These are phyloP conservation scores for Drosophila repleta DNA, from an alignment of 1,140 invertebrate genomes.

Conservation along the genomic window DNA sequence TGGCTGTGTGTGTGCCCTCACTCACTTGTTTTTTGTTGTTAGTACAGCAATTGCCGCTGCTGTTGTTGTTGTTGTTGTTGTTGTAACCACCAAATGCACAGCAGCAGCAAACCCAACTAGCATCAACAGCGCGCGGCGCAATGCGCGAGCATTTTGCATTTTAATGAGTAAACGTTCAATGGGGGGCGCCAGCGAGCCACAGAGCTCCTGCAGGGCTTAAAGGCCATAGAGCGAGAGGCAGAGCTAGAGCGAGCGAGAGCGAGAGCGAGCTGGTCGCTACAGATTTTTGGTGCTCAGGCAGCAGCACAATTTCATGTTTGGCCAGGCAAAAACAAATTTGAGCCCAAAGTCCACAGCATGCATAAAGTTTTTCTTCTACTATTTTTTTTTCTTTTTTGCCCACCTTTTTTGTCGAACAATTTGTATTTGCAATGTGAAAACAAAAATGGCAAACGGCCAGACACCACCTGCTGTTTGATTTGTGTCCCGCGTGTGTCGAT, in stretches of 20 bases:
- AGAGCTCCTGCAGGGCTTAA: background rate
- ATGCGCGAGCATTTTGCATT: constrained; percentile 69
- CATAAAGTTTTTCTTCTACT: constrained; percentile 14
- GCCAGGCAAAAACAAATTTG: constrained; percentile 48
- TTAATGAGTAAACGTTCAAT: constrained; percentile 70
- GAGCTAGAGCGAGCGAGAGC: too few relatives aligned
- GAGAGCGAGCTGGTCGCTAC: too few relatives aligned
- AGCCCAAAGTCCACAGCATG: constrained; percentile 28
- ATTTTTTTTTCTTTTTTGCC: background rate
- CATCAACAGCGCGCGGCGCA: constrained; percentile 22
- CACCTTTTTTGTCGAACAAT: constrained; percentile 50
- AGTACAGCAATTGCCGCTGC: too few relatives aligned
- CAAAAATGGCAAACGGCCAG: constrained; percentile 63
- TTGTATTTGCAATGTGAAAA: constrained; percentile 77
- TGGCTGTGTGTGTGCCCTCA: too few relatives aligned
- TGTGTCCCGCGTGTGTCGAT: constrained; percentile 39
- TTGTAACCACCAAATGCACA: constrained; percentile 46
- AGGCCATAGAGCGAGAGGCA: constrained; percentile 39
- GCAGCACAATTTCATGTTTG: constrained; percentile 29
- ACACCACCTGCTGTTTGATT: constrained; percentile 77
- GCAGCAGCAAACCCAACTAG: constrained; percentile 16
- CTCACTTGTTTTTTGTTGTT: constrained; percentile 1
- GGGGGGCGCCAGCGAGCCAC: constrained; percentile 1
- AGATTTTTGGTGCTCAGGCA: background rate
- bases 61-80: background rate